Base-by-base conservation (phyloP, 2,797 vertebrate genomes). In the Clarias laeviceps region DNA sequence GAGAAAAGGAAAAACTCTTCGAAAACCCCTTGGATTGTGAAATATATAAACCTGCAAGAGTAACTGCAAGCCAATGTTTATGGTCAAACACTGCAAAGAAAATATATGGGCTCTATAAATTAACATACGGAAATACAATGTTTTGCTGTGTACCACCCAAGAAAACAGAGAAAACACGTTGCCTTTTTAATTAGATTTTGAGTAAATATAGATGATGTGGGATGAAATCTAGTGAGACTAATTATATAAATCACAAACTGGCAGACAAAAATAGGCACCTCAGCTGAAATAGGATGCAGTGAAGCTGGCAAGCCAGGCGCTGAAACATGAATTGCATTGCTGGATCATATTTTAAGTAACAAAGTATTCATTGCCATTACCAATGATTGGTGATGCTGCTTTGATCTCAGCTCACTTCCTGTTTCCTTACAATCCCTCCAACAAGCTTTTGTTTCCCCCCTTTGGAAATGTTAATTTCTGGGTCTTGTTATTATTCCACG, bases 401-500 rank as follows among this genome's bases (percentile, higher is more conserved):
- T 82, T 86, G 77, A 83, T 86, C 59, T 69, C 24, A 11, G 22
- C 62, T 34, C 56, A 83, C 86, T 84, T 84, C 64, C 29, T 68
- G 45, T 65, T 69, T 68, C 62, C 32, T 68, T 20, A 24, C 61
- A 74, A 29, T 59, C 82, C 66, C 65, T 56, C 11, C 54, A 74
- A 59, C 59, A 81, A 81, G 78, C 27, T 82, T 56, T 80, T 61
- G 68, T 70, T 82, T 61, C 20, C 27, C 34, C 65, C 32, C 17
- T 77, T 72, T 14, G 18, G 72, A 87, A 72, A 64, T 77, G 17
- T 65, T 64, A 68, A 86, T 82, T 85, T 85, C 82, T 83, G 66
- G 85, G 80, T 74, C 82, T 88, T 88, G 68, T 88, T 87, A 76
- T 89, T 89, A 88, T 88, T 89, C 87, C 65, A 68, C 85, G 62